phyloP scores from a whole-genome alignment of 2,113 vertebrate genomes.

The Choloepus hoffmanni region DNA sequence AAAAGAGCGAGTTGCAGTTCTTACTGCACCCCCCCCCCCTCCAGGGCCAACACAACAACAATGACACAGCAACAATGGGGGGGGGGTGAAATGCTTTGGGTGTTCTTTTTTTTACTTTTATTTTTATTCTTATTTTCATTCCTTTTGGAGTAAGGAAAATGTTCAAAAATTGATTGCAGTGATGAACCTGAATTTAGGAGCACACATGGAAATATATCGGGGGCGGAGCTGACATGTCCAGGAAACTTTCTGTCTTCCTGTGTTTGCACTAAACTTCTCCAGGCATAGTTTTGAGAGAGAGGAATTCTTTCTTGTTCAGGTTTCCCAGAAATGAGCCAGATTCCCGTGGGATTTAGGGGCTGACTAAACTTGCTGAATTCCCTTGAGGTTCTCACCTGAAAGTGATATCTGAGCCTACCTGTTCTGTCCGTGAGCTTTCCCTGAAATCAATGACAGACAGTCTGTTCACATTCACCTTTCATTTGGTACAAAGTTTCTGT shows the following conservation, averaged over 20 bases:
- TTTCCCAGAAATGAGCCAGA: slow-evolving; percentile 32
- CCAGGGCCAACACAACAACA: not conserved
- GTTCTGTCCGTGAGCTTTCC: not conserved
- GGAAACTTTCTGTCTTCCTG: not conserved
- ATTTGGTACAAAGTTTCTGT: slow-evolving; percentile 67
- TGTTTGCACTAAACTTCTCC: not conserved
- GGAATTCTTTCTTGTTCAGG: slow-evolving; percentile 12
- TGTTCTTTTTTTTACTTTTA: too few species aligned
- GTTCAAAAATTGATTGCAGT: too few species aligned
- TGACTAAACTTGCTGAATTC: not conserved
- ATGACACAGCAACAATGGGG: not conserved
- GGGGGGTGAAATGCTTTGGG: too few species aligned
- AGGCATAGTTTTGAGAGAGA: not conserved
- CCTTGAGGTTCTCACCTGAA: slow-evolving; percentile 44
- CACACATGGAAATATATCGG: not conserved
- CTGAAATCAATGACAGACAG: slow-evolving; percentile 43
- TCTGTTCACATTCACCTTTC: slow-evolving; percentile 44
- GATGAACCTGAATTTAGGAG: not conserved
- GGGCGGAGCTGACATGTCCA: not conserved
- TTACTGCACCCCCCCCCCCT: not conserved
- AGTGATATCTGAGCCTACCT: not conserved
- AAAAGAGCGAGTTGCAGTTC: not conserved
- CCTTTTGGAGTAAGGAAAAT: too few species aligned
- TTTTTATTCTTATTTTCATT: too few species aligned
- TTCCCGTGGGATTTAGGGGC: not conserved